Evolutionary conservation across 2,113 vertebrate species (phyloP), one percentile per base, ranked within the genome.

Genomic region (Gymnobelideus leadbeateri): DNA sequence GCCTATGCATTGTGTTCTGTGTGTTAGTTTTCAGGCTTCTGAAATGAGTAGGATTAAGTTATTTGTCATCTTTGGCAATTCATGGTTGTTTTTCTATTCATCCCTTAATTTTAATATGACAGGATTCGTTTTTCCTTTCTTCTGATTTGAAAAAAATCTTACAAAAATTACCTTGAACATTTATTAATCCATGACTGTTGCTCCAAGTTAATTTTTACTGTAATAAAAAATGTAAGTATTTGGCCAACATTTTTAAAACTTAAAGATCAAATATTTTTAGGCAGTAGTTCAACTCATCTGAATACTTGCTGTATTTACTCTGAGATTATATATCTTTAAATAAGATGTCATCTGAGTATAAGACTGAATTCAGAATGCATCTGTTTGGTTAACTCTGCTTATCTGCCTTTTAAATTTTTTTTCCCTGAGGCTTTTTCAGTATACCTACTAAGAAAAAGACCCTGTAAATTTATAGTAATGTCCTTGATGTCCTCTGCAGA

Each of bases 1-100:
- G 47, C 93, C 49, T 90, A 50, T 50, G 95, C 94, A 25, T 43
- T 94, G 55, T 95, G 90, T 89, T 94, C 51, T 95, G n/a, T 90
- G 47, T 93, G n/a, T 95, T 94, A 54, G 93, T 96, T 94, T 93
- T 84, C 95, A 96, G 21, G 5, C 26, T 96, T 21, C 26, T 94
- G 50, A 68, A 95, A 47, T 54, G 25, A 92, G 4, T 92, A 92
- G 8, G 50, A 51, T 55, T 93, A 92, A 24, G 89, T 94, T n/a
- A n/a, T 31, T 90, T 94, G 25, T 95, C 6, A 51, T 90, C 46
- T 57, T 92, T 92, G 46, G 21, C 89, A 93, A 94, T 52, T 28
- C 4, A 53, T 47, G 2, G 43, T 24, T 92, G 37, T 90, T 94
- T 96, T 89, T 1, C 68, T 10, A 55, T 57, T 92, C 61, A 68